Evolutionary conservation across 2,797 vertebrate genomes (phyloP), one percentile per base, ranked within the genome.

Genomic region (Borostomias antarcticus): DNA sequence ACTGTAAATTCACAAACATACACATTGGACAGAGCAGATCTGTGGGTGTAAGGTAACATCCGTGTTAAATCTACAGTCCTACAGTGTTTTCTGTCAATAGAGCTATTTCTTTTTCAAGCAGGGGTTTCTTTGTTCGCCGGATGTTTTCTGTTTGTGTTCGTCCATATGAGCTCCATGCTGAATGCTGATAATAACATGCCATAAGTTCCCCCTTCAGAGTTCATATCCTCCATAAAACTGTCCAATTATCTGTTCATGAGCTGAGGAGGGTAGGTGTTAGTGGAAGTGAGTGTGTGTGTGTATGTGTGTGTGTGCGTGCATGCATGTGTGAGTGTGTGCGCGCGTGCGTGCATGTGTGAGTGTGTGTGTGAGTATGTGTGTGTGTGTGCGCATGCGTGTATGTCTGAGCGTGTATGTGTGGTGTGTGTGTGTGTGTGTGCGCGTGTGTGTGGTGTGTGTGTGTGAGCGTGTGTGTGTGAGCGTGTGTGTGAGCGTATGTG

Each of bases 161-260:
- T 88, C 82, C 85, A 86, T 86, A 86, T 89, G 85, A 90, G 89
- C 84, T 78, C 84, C 86, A 88, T 87, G 85, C 86, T 89, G 87
- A 90, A 89, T 89, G 82, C 84, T 86, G 81, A 88, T 89, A 86
- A 89, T 88, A 87, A 89, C 85, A 88, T 89, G 88, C 87, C 87
- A 86, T 87, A 89, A 88, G 87, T 89, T 89, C 89, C 88, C 80
- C 87, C 87, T 40, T 88, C 84, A 88, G 84, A 89, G 86, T 88
- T 91, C 80, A 86, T 89, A 89, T 90, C 86, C 85, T 87, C 88
- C 79, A 89, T 89, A 89, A 90, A 89, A 89, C 85, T 90, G 88
- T 87, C 85, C 86, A 88, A 86, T 90, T 87, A 89, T 89, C 84
- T 85, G 88, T 85, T 87, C 84, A 82, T 82, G 85, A 88, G 89